Evolutionary conservation across 2,797 vertebrate genomes (phyloP).

Genomic region (Melanotaenia maccullochi): DNA sequence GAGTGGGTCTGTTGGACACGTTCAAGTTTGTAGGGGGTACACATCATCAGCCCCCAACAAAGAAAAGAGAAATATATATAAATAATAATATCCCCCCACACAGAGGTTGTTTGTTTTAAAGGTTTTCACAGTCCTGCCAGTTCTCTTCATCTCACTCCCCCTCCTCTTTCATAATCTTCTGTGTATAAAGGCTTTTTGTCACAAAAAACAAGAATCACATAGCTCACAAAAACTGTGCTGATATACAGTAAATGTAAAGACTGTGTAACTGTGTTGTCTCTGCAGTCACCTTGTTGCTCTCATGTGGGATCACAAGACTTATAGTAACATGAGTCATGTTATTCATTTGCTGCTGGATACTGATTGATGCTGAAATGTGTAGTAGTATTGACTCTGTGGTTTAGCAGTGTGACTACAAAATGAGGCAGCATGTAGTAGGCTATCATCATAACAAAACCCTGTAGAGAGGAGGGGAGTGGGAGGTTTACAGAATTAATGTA

Average conservation of each 20-base stretch:
- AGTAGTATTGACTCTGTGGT: conserved; percentile 51
- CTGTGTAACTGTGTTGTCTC: neutral
- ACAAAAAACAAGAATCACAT: neutral
- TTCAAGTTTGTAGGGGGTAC: conserved; percentile 46
- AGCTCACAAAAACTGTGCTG: conserved; percentile 5
- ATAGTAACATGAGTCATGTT: conserved; percentile 43
- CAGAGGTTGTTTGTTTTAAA: conserved; percentile 53
- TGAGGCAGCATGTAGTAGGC: conserved; percentile 60
- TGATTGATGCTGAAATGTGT: conserved; percentile 47
- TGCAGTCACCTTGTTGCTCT: conserved; percentile 10
- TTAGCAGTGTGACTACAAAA: conserved; percentile 50
- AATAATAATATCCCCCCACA: conserved; percentile 52
- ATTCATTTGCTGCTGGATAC: conserved; percentile 33
- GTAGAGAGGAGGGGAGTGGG: conserved; percentile 40
- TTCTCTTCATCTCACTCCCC: conserved; percentile 16
- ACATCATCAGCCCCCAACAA: conserved; percentile 37
- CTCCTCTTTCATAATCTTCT: conserved; percentile 8
- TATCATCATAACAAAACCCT: conserved; percentile 35
- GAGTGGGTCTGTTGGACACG: conserved; percentile 50
- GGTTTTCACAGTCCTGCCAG: conserved; percentile 42
- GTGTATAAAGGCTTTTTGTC: conserved; percentile 14
- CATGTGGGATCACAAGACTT: conserved; percentile 45
- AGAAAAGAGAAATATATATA: conserved; percentile 16
- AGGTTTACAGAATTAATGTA: conserved; percentile 19
- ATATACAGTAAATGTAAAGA: neutral